These are phyloP conservation scores for Dendrocincla fuliginosa DNA, from an alignment of 2,797 vertebrate species.

Conservation along the genomic window DNA sequence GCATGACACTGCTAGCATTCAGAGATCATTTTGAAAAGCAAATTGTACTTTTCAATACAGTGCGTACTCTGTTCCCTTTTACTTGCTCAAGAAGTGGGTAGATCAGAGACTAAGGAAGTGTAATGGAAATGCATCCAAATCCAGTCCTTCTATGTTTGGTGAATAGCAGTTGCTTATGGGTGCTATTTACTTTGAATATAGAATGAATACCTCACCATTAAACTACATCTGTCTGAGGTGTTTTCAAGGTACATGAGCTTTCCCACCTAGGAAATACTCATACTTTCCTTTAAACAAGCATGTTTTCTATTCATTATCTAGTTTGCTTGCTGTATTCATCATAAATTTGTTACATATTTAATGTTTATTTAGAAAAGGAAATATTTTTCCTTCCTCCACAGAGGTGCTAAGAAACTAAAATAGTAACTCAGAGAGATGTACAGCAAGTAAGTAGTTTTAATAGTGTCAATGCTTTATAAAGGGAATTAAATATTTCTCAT, in stretches of 20 bases:
- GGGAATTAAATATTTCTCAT: background rate
- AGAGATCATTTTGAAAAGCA: background rate
- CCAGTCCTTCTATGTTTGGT: conserved; percentile 2
- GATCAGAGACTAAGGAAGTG: conserved; percentile 18
- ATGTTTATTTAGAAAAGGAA: background rate
- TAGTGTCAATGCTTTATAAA: background rate
- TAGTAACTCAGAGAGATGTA: background rate
- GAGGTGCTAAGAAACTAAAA: background rate
- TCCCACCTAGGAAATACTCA: background rate
- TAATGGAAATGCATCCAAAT: conserved; percentile 21
- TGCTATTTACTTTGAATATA: conserved; percentile 42
- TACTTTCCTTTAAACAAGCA: background rate
- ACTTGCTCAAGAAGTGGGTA: background rate
- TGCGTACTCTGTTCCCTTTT: background rate
- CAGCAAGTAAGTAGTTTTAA: background rate
- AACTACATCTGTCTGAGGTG: background rate
- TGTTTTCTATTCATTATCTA: background rate
- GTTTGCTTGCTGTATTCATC: background rate
- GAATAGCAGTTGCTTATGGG: conserved; percentile 20
- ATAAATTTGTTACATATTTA: background rate
- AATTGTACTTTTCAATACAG: background rate
- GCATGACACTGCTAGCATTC: background rate
- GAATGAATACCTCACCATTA: background rate
- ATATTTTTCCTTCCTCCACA: background rate
- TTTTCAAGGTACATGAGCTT: background rate